Evolutionary conservation across 1,140 invertebrate species (phyloP).

Genomic region (Sycophaga agraensis): DNA sequence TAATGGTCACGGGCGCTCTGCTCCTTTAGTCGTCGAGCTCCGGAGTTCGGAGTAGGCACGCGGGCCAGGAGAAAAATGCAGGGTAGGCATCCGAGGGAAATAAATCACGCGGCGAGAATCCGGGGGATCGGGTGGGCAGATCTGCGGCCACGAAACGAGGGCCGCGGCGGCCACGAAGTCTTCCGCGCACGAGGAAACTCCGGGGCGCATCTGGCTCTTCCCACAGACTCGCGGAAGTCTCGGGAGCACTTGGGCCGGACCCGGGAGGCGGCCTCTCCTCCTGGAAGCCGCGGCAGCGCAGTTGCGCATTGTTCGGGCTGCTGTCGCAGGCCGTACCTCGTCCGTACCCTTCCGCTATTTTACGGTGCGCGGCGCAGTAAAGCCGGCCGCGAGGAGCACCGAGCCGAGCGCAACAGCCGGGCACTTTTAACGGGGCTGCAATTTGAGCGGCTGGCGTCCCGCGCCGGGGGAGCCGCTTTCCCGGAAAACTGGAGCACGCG

Average conservation of each 20-base stretch:
- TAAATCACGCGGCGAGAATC: not conserved
- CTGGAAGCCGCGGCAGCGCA: no score
- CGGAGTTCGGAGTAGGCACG: not conserved
- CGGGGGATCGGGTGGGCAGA: not conserved
- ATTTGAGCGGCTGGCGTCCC: constrained; percentile 4
- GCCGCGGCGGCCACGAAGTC: not conserved
- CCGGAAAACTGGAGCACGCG: constrained; percentile 32
- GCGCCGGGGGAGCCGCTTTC: not conserved
- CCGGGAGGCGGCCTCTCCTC: no score
- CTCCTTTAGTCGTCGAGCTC: no score
- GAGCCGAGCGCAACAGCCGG: no score
- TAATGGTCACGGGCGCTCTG: no score
- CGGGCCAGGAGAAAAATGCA: not conserved
- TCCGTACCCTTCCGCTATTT: constrained; percentile 9
- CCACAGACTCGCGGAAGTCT: not conserved
- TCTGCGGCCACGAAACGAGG: not conserved
- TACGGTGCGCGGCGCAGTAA: constrained; percentile 15
- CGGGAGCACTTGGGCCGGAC: no score
- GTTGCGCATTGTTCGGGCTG: no score
- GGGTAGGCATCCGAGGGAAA: not conserved
- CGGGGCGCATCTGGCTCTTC: not conserved
- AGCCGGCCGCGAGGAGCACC: not conserved
- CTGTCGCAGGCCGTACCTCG: no score
- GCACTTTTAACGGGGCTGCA: constrained; percentile 19
- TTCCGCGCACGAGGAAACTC: not conserved